A percentile compares a stretch with the other conserved stretches of the same genome.
Conservation (phyloP, 2,113 vertebrate species). For the Pyrgilauda ruficollis region DNA sequence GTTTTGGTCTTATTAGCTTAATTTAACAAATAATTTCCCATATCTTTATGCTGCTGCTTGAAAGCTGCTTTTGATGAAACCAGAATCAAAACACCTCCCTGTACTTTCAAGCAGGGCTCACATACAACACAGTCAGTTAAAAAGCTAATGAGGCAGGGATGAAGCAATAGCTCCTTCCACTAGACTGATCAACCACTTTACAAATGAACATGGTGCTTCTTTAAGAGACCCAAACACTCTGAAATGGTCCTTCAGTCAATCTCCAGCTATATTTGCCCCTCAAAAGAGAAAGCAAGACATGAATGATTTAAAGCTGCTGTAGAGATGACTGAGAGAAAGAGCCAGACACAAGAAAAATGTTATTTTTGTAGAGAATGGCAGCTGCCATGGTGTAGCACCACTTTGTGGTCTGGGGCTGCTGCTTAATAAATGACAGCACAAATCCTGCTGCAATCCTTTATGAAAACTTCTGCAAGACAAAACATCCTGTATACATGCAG, state of each 20-base stretch:
- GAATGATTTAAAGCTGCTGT: neutral
- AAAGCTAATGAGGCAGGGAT: conserved; percentile 39
- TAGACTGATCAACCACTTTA: neutral
- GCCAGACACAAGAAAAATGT: neutral
- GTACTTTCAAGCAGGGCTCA: conserved; percentile 6
- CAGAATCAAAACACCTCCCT: neutral
- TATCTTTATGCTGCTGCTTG: neutral
- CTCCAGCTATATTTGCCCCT: neutral
- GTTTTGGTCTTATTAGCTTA: neutral
- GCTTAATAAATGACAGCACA: conserved; percentile 7
- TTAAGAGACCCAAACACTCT: conserved; percentile 3
- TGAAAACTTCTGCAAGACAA: conserved; percentile 23
- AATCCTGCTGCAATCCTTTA: neutral
- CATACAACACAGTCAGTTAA: conserved; percentile 21
- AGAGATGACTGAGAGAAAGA: neutral
- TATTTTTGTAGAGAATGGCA: neutral
- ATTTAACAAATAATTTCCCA: neutral
- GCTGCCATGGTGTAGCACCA: neutral
- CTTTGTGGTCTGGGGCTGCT: neutral
- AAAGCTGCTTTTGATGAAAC: neutral
- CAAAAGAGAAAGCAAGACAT: neutral
- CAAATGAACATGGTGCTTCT: neutral
- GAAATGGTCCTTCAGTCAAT: conserved; percentile 10
- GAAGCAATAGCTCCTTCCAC: conserved; percentile 34
- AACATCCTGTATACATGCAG: neutral